Percentiles rank a stretch among this genome's conserved stretches.
These are phyloP conservation scores for Torymus tubicola DNA, from an alignment of 2,888 invertebrate species.

Conservation along the genomic window DNA sequence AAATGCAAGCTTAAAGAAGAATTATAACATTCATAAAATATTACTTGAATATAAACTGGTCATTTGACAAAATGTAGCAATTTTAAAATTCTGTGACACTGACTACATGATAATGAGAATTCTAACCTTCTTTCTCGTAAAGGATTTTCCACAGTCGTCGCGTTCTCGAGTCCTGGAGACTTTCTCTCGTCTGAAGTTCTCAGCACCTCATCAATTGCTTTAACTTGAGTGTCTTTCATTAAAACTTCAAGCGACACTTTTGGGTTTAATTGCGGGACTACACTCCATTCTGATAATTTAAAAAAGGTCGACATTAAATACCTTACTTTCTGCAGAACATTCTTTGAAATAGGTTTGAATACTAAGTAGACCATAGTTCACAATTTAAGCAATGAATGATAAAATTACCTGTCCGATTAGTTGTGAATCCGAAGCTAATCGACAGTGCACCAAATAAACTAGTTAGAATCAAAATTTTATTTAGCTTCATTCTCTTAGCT, in stretches of 20 bases:
- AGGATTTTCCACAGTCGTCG: constrained; percentile 3
- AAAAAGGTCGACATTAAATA: too few relatives aligned
- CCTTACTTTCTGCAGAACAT: too few relatives aligned
- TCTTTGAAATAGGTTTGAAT: too few relatives aligned
- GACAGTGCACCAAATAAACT: constrained; percentile 1
- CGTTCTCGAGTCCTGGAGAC: constrained; percentile 49
- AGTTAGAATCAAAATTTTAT: constrained; percentile 7
- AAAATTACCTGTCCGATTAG: constrained; percentile 38
- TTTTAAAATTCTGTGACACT: too few relatives aligned
- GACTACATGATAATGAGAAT: background rate
- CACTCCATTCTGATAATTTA: constrained; percentile 26
- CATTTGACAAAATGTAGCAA: too few relatives aligned
- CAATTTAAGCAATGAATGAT: too few relatives aligned
- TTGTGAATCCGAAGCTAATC: constrained; percentile 11
- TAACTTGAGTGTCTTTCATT: constrained; percentile 35
- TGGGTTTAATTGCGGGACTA: constrained; percentile 30
- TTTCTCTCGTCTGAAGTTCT: constrained; percentile 26
- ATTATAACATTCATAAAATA: too few relatives aligned
- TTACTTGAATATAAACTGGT: too few relatives aligned
- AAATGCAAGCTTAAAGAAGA: too few relatives aligned
- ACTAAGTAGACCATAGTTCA: too few relatives aligned
- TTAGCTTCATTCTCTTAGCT: constrained; percentile 1
- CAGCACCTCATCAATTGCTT: constrained; percentile 37
- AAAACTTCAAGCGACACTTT: constrained; percentile 44
- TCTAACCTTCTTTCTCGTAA: constrained; percentile 43